Evolutionary conservation across 2,888 invertebrate genomes (phyloP).

Genomic region (Lasioglossum oenotherae): DNA sequence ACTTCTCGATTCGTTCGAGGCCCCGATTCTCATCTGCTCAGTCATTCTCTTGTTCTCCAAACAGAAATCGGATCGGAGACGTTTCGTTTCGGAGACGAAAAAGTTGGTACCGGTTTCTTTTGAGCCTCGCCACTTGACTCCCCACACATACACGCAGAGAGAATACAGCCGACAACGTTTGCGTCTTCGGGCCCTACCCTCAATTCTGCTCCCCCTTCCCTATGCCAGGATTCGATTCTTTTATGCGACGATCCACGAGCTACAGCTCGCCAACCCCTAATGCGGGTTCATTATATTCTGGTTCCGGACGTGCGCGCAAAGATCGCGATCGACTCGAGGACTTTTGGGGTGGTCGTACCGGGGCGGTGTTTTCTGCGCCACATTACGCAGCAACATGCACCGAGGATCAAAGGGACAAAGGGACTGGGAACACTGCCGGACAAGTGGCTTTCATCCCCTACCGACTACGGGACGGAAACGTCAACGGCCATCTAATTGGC

Average conservation of each 20-base stretch:
- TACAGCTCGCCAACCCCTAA: constrained; percentile 73
- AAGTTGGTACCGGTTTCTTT: constrained; percentile 62
- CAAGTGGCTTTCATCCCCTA: constrained; percentile 69
- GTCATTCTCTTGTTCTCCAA: background rate
- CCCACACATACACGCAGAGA: constrained; percentile 13
- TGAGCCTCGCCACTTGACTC: constrained; percentile 69
- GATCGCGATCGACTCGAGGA: constrained; percentile 75
- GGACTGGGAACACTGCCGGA: constrained; percentile 57
- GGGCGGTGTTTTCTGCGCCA: constrained; percentile 52
- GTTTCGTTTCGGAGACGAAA: constrained; percentile 60
- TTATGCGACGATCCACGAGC: constrained; percentile 64
- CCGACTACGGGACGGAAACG: constrained; percentile 67
- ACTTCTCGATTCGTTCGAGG: background rate
- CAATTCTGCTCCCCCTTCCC: constrained; percentile 25
- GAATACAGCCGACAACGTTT: constrained; percentile 52
- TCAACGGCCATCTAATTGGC: constrained; percentile 80
- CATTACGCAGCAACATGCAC: constrained; percentile 62
- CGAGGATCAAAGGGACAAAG: constrained; percentile 66
- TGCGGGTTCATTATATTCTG: constrained; percentile 81
- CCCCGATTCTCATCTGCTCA: constrained; percentile 9
- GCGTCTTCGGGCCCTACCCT: constrained; percentile 27
- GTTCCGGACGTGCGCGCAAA: constrained; percentile 72
- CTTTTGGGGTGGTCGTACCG: constrained; percentile 51
- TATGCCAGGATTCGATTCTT: constrained; percentile 52
- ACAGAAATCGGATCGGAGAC: constrained; percentile 53